Percentiles rank a stretch among this genome's conserved stretches.
Evolutionary conservation across 2,888 invertebrate genomes (phyloP).

Genomic region (Hypolimnas misippus): DNA sequence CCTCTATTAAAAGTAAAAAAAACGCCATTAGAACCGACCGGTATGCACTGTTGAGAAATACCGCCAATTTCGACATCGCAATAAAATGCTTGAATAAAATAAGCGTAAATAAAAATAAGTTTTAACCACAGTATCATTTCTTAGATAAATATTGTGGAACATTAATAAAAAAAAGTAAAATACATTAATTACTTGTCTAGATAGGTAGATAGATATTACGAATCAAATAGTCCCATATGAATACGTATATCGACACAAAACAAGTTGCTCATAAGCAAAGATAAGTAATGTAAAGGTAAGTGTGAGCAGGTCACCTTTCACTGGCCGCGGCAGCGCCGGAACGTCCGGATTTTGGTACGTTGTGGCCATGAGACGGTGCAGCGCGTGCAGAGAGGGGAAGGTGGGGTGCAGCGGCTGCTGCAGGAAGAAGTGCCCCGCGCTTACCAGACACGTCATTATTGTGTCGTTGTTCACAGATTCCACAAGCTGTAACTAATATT

Average conservation of each 20-base stretch:
- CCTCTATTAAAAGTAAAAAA: conserved; percentile 81
- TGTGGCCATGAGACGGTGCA: conserved; percentile 92
- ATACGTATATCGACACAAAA: too few species aligned
- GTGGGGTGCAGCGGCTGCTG: conserved; percentile 98
- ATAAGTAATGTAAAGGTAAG: conserved; percentile 9
- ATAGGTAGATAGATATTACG: too few species aligned
- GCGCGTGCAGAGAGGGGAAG: conserved; percentile 91
- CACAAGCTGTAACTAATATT: conserved; percentile 87
- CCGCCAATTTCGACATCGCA: too few species aligned
- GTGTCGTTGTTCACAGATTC: conserved; percentile 97
- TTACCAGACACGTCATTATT: conserved; percentile 92
- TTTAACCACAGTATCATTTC: too few species aligned
- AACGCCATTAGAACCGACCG: too few species aligned
- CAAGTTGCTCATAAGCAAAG: background rate
- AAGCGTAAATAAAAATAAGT: too few species aligned
- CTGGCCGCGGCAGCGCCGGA: conserved; percentile 91
- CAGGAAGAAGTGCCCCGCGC: conserved; percentile 95
- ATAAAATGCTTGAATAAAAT: too few species aligned
- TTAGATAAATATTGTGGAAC: too few species aligned
- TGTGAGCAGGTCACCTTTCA: conserved; percentile 89
- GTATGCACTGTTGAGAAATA: too few species aligned
- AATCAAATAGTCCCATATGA: too few species aligned
- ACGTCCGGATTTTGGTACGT: conserved; percentile 91
- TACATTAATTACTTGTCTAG: too few species aligned
- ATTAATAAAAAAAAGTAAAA: too few species aligned